These are phyloP conservation scores for Pristionchus mayeri DNA, from an alignment of 2,888 invertebrate genomes.

Conservation along the genomic window DNA sequence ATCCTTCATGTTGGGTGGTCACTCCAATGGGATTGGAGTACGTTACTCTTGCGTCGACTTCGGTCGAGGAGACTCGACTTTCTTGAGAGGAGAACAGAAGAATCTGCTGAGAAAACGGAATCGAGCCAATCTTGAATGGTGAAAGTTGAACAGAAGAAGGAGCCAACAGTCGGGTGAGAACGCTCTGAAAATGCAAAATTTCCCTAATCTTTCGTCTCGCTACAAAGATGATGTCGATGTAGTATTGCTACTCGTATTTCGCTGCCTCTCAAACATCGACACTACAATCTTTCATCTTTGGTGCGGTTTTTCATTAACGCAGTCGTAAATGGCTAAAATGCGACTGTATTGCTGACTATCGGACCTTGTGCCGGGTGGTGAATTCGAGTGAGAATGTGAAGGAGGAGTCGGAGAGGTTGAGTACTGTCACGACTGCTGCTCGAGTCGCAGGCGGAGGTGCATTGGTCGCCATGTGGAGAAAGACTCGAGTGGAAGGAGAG, in stretches of 20 bases:
- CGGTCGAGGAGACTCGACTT: neutral
- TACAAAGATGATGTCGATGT: neutral
- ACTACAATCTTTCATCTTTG: too few relatives aligned
- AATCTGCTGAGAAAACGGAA: slow-evolving; percentile 26
- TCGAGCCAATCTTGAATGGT: slow-evolving; percentile 24
- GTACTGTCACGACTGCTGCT: neutral
- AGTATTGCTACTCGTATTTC: slow-evolving; percentile 25
- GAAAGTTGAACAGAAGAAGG: neutral
- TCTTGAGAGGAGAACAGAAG: neutral
- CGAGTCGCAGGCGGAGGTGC: neutral
- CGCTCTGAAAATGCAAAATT: neutral
- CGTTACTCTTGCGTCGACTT: neutral
- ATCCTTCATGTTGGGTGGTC: slow-evolving; percentile 21
- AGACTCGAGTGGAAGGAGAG: slow-evolving; percentile 2
- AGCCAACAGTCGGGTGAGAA: neutral
- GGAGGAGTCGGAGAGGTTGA: slow-evolving; percentile 16
- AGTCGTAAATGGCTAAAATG: too few relatives aligned
- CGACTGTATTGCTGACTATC: too few relatives aligned
- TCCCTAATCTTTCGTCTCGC: neutral
- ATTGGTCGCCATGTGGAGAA: neutral
- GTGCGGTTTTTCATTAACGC: too few relatives aligned
- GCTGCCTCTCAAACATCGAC: too few relatives aligned
- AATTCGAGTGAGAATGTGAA: neutral
- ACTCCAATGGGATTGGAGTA: slow-evolving; percentile 32
- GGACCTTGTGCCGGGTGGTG: neutral